A percentile compares a stretch with the other conserved stretches of the same genome.
Evolutionary conservation across 2,113 vertebrate genomes (phyloP).

Genomic region (Dicentrarchus labrax): DNA sequence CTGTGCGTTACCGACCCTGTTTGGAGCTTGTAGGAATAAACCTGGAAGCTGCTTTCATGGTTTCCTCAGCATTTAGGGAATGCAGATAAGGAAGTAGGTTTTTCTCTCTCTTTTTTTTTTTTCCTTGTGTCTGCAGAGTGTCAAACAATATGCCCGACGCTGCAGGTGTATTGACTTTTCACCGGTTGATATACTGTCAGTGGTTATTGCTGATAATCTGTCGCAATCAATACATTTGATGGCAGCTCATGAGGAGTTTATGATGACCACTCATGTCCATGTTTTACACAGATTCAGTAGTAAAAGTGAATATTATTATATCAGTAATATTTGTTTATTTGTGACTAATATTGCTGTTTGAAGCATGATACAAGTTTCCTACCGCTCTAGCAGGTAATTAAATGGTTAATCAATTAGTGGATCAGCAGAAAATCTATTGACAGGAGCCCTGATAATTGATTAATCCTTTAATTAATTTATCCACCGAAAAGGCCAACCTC

Average conservation of each 20-base stretch:
- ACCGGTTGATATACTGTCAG: background rate
- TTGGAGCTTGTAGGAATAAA: slow-evolving; percentile 3
- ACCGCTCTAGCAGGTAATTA: background rate
- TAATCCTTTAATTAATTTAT: background rate
- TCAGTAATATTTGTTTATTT: too few species aligned
- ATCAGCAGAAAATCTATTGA: background rate
- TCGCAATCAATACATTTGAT: background rate
- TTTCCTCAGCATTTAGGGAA: background rate
- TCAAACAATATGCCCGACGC: background rate
- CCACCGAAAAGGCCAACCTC: background rate
- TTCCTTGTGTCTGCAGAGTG: slow-evolving; percentile 44
- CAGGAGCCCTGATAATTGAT: background rate
- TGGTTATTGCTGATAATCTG: background rate
- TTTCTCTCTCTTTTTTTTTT: slow-evolving; percentile 9
- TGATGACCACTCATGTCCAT: background rate
- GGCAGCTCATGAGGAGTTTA: background rate
- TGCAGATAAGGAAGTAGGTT: slow-evolving; percentile 41
- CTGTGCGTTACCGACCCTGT: background rate
- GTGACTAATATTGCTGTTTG: too few species aligned
- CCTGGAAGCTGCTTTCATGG: background rate
- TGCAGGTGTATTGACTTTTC: background rate
- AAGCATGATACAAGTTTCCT: too few species aligned
- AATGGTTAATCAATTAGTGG: too few species aligned
- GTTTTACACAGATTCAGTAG: background rate
- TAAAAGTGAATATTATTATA: background rate